These are phyloP conservation scores for Alexandromys fortis DNA, from an alignment of 2,113 vertebrate species.

Conservation along the genomic window DNA sequence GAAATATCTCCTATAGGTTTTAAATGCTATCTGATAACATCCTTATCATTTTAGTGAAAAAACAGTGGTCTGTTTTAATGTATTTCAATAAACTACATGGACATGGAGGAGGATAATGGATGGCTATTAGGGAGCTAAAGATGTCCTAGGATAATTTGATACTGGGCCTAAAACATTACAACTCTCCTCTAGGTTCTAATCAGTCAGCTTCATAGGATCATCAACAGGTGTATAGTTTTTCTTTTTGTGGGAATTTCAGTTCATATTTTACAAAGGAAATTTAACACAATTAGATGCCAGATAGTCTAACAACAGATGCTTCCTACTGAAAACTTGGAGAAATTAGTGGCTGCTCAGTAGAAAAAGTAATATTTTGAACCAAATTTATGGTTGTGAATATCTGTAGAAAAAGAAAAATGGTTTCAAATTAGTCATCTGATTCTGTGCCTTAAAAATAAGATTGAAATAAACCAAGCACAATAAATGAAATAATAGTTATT, in stretches of 20 bases:
- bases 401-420: not conserved
- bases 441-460: not conserved
- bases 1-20: not conserved
- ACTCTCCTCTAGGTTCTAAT: not conserved
- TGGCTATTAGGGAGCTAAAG: not conserved
- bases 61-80: not conserved
- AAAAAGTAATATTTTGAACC: not conserved
- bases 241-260: not conserved
- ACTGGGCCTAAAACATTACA: not conserved
- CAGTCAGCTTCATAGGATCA: not conserved
- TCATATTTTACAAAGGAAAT: not conserved
- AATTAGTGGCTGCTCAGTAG: not conserved
- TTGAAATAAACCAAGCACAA: not conserved
- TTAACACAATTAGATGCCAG: not conserved
- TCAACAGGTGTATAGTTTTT: not conserved
- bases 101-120: not conserved
- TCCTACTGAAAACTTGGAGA: not conserved
- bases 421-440: not conserved
- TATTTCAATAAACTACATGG: not conserved
- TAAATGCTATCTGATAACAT: not conserved
- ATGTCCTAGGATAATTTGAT: not conserved
- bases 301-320: not conserved
- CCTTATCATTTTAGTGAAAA: not conserved
- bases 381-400: not conserved
- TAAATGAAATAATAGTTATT: not conserved